phyloP scores from a whole-genome alignment of 2,888 invertebrate genomes.

The Sminthurides aquaticus region DNA sequence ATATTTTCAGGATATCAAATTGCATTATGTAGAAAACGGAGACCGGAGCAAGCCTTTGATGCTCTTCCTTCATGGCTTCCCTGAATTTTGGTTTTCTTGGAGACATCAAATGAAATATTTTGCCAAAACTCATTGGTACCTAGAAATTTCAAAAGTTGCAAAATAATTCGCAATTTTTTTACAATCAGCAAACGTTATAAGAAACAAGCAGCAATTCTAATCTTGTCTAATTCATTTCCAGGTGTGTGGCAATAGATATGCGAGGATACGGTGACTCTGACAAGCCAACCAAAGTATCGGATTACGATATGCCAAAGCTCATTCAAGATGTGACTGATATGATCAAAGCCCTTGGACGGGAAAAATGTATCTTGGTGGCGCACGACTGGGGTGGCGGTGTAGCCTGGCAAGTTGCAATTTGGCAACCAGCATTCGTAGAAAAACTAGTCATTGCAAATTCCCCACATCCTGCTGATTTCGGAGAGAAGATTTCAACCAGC shows the following conservation, averaged over 20 bases:
- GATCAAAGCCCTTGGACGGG: constrained; percentile 49
- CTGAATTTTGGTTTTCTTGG: constrained; percentile 73
- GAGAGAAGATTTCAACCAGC: constrained; percentile 43
- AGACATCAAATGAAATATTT: constrained; percentile 62
- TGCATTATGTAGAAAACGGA: constrained; percentile 64
- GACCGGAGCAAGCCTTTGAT: constrained; percentile 58
- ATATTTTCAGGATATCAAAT: constrained; percentile 53
- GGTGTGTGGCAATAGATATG: constrained; percentile 62
- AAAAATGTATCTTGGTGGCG: constrained; percentile 46
- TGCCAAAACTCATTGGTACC: constrained; percentile 55
- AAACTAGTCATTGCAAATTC: constrained; percentile 49
- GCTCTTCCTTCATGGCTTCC: constrained; percentile 66
- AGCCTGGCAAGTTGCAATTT: constrained; percentile 47
- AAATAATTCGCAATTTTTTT: too few species aligned
- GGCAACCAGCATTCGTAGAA: constrained; percentile 48
- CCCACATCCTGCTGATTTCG: constrained; percentile 49
- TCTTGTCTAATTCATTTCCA: too few species aligned
- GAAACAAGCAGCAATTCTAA: too few species aligned
- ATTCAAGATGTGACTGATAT: constrained; percentile 57
- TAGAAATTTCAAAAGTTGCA: not conserved
- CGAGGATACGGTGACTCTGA: constrained; percentile 65
- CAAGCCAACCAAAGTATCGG: constrained; percentile 52
- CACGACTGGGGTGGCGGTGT: constrained; percentile 52
- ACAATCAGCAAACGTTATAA: too few species aligned
- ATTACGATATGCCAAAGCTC: constrained; percentile 53